A percentile compares a stretch with the other conserved stretches of the same genome.
Evolutionary conservation across 2,888 invertebrate genomes (phyloP).

Genomic region (Lottia scabra): DNA sequence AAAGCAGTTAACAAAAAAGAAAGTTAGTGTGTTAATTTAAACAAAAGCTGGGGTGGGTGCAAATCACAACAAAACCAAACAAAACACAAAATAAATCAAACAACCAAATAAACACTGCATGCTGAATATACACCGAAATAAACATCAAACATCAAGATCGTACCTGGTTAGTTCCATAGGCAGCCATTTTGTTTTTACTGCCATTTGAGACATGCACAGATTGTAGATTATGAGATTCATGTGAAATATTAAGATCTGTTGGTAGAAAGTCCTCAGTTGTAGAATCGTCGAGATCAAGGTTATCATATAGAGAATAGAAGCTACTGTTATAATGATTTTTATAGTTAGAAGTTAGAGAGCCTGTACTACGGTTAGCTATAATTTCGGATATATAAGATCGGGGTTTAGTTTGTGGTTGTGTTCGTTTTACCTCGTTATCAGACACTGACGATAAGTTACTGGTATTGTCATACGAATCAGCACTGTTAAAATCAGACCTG

Average conservation of each 20-base stretch:
- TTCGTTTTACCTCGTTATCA: slow-evolving; percentile 22
- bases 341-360: slow-evolving; percentile 13
- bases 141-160: neutral
- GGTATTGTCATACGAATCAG: neutral
- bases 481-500: slow-evolving; percentile 8
- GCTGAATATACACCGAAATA: neutral
- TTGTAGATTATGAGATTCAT: neutral
- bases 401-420: slow-evolving; percentile 6
- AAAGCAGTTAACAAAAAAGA: too few species aligned
- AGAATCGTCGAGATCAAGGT: slow-evolving; percentile 11
- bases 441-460: slow-evolving; percentile 12
- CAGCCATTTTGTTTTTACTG: neutral
- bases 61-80: neutral
- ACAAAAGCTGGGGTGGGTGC: too few species aligned
- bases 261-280: neutral
- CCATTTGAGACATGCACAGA: neutral
- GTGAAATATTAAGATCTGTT: slow-evolving; percentile 8
- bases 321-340: slow-evolving; percentile 2
- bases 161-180: slow-evolving; percentile 1
- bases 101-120: neutral
- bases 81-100: neutral
- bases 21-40: too few species aligned
- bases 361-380: slow-evolving; percentile 14
- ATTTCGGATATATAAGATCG: slow-evolving; percentile 15
- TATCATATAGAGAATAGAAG: slow-evolving; percentile 19